Evolutionary conservation across 2,113 vertebrate genomes (phyloP), one percentile per base, ranked within the genome.

Genomic region (Phocoena phocoena): DNA sequence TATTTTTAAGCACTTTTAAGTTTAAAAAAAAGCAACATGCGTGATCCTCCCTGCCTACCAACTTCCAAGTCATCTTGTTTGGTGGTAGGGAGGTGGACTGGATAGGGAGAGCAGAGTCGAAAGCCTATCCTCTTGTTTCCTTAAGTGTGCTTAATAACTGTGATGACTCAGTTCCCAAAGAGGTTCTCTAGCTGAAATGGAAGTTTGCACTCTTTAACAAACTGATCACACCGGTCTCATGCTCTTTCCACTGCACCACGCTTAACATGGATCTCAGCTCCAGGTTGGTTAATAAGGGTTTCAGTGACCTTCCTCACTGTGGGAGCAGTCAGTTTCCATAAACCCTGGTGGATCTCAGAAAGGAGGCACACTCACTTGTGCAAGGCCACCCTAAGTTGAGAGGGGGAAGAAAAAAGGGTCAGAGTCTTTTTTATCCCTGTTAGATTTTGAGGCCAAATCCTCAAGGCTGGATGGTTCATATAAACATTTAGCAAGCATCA

Each of bases 391-490:
- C 36, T 87, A 73, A n/a, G 58, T 81, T 80, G 13, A 84, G n/a
- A 82, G 60, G 18, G 17, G 15, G 25, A 70, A 86, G 70, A 63
- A 88, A 47, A 41, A 65, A 8, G 31, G 15, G 14, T 90, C 70
- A 88, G 41, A 88, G 93, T 88, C 58, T 84, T n/a, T 50, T 58
- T 91, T 95, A 92, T 60, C 36, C 58, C 23, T 68, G 2, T 81
- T 88, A 93, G 18, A 81, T 79, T 85, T 31, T 71, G 36, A 97
- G 63, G 68, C 26, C 93, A 94, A 90, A 90, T 83, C 41, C 83
- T 21, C 47, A 90, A 92, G 44, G 3, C 36, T 77, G 26, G 65
- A 65, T 44, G 31, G 79, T 88, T 93, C 67, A 80, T 11, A 68
- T 5, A 60, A 81, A 41, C 15, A 60, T 81, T 81, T 74, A 92